These are phyloP conservation scores for Pagetopsis macropterus DNA, from an alignment of 2,797 vertebrate species.

Conservation along the genomic window DNA sequence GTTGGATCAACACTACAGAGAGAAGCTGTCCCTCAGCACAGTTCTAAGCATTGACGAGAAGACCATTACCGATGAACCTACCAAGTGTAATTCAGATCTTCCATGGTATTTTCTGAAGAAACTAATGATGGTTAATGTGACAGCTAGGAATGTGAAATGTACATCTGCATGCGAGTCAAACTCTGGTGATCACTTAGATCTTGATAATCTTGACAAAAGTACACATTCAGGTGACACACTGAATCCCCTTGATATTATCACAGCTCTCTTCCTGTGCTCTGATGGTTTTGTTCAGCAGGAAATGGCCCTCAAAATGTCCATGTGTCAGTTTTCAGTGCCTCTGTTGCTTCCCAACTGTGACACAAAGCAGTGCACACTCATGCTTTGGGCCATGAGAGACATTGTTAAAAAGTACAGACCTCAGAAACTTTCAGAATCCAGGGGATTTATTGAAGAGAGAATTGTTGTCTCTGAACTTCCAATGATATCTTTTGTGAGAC, in stretches of 20 bases:
- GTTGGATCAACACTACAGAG: constrained; percentile 47
- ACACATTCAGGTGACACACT: neutral
- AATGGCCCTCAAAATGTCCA: constrained; percentile 85
- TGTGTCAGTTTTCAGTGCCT: constrained; percentile 65
- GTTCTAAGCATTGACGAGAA: constrained; percentile 70
- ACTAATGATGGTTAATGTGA: constrained; percentile 79
- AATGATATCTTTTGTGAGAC: too few species aligned
- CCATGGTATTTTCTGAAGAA: constrained; percentile 75
- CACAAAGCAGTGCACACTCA: too few species aligned
- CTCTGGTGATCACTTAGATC: neutral
- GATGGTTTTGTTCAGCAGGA: constrained; percentile 86
- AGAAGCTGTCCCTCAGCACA: constrained; percentile 67
- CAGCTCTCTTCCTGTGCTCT: constrained; percentile 84
- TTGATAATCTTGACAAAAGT: neutral
- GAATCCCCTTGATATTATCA: constrained; percentile 81
- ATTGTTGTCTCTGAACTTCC: too few species aligned
- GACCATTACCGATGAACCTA: constrained; percentile 58
- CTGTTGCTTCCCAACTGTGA: too few species aligned
- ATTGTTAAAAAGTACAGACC: too few species aligned
- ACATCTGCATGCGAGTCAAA: too few species aligned
- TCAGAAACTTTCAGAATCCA: too few species aligned
- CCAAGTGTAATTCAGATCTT: constrained; percentile 53
- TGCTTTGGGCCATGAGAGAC: too few species aligned
- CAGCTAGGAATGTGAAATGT: constrained; percentile 62
- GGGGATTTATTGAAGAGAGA: too few species aligned